Percentiles rank a stretch among this genome's conserved stretches.
phyloP scores from a whole-genome alignment of 35 echinoderm and acorn worm genomes.

The Heliocidaris erythrogramma region DNA sequence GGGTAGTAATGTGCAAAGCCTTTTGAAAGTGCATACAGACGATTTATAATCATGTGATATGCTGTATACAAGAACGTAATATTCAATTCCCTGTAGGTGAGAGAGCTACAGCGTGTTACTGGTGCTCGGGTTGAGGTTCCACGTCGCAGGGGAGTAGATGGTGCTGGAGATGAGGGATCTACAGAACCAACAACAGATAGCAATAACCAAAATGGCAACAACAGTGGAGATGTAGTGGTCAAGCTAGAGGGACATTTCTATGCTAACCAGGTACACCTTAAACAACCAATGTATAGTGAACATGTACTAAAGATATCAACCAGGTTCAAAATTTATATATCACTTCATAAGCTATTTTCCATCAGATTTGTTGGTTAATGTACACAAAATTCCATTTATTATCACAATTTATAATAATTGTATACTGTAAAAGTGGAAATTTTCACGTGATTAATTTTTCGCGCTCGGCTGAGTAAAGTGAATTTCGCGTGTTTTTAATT shows the following conservation, averaged over 20 bases:
- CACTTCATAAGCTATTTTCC: not conserved
- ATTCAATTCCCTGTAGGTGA: constrained; percentile 65
- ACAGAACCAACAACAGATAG: not conserved
- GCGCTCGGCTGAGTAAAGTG: too few relatives aligned
- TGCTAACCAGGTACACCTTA: constrained; percentile 72
- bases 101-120: constrained; percentile 82
- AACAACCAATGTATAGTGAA: not conserved
- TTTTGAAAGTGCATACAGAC: too few relatives aligned
- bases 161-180: constrained; percentile 45
- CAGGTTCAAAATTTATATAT: not conserved
- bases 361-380: not conserved
- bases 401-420: too few relatives aligned
- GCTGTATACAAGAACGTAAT: too few relatives aligned
- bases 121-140: constrained; percentile 88
- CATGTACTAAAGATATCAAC: not conserved
- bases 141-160: constrained; percentile 53
- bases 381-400: not conserved
- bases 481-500: too few relatives aligned
- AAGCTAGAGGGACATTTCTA: constrained; percentile 90
- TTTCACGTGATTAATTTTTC: too few relatives aligned
- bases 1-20: too few relatives aligned
- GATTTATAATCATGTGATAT: too few relatives aligned
- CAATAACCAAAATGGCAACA: constrained; percentile 24
- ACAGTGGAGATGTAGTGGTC: constrained; percentile 77
- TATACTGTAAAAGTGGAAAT: too few relatives aligned